A percentile compares a stretch with the other conserved stretches of the same genome.
Evolutionary conservation across 37 sponge, comb jelly and placozoan species (phyloP).

Genomic region (Oscarella lobularis): DNA sequence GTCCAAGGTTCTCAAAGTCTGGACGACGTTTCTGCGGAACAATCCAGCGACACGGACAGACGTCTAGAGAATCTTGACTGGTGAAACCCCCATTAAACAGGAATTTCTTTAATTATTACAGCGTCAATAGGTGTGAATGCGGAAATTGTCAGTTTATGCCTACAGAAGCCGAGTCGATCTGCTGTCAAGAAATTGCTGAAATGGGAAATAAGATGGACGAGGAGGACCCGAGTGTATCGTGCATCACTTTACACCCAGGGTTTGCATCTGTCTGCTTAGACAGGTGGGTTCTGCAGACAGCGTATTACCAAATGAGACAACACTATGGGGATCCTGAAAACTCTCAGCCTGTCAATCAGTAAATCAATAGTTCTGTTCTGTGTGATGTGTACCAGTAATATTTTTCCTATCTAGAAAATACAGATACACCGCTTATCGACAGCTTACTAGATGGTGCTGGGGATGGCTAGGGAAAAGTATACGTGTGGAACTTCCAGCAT

Average conservation of each 20-base stretch:
- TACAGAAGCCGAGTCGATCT: background rate
- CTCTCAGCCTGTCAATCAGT: background rate
- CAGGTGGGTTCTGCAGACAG: conserved; percentile 36
- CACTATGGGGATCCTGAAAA: conserved; percentile 11
- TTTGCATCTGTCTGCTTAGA: conserved; percentile 34
- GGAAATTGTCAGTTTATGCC: background rate
- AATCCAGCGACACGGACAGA: no score
- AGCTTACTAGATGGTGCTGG: conserved; percentile 6
- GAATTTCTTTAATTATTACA: background rate
- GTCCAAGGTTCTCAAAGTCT: background rate
- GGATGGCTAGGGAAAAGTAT: conserved; percentile 4
- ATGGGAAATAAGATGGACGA: conserved; percentile 10
- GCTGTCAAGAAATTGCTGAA: background rate
- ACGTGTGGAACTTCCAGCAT: conserved; percentile 6
- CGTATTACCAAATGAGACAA: conserved; percentile 17
- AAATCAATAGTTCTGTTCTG: background rate
- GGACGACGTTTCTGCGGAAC: background rate
- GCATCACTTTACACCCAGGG: conserved; percentile 31
- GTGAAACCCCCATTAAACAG: background rate
- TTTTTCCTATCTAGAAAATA: background rate
- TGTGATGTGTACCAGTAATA: background rate
- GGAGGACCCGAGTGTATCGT: background rate
- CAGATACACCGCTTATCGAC: background rate
- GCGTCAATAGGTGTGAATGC: background rate
- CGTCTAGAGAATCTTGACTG: background rate